These are phyloP conservation scores for Melanotaenia trifasciata DNA, from an alignment of 2,797 vertebrate species.

Conservation along the genomic window DNA sequence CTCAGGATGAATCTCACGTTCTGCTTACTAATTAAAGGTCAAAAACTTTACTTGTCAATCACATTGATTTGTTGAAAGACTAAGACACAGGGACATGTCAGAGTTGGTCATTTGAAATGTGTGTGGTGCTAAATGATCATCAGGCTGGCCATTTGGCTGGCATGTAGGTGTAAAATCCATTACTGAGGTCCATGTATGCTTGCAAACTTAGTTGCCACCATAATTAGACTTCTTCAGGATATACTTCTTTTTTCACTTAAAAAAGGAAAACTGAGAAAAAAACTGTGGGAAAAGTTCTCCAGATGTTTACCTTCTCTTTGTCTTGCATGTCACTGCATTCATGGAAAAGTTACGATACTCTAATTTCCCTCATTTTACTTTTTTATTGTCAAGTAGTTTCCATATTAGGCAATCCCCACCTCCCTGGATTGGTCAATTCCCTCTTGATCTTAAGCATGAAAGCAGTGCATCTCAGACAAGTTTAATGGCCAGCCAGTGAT, in stretches of 20 bases:
- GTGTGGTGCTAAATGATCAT: slow-evolving; percentile 39
- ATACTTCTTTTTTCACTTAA: neutral
- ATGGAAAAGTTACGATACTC: neutral
- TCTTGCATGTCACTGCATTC: neutral
- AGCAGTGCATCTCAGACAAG: slow-evolving; percentile 15
- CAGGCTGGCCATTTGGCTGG: slow-evolving; percentile 29
- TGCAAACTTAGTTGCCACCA: neutral
- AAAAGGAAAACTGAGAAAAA: neutral
- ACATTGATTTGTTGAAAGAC: slow-evolving; percentile 29
- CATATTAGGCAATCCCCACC: neutral
- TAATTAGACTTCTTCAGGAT: neutral
- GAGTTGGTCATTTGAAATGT: slow-evolving; percentile 35
- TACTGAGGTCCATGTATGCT: neutral
- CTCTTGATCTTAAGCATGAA: slow-evolving; percentile 2
- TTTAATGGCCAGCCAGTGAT: slow-evolving; percentile 14
- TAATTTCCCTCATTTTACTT: neutral
- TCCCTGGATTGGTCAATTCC: neutral
- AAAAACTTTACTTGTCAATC: slow-evolving; percentile 65
- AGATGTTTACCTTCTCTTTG: neutral
- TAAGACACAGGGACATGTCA: slow-evolving; percentile 17
- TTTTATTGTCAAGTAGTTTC: neutral
- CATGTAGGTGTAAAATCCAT: slow-evolving; percentile 41
- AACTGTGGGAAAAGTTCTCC: neutral
- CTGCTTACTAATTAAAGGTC: slow-evolving; percentile 50
- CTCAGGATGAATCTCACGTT: slow-evolving; percentile 45